These are phyloP conservation scores for Zootermopsis nevadensis DNA, from an alignment of 2,888 invertebrate species.

Conservation along the genomic window DNA sequence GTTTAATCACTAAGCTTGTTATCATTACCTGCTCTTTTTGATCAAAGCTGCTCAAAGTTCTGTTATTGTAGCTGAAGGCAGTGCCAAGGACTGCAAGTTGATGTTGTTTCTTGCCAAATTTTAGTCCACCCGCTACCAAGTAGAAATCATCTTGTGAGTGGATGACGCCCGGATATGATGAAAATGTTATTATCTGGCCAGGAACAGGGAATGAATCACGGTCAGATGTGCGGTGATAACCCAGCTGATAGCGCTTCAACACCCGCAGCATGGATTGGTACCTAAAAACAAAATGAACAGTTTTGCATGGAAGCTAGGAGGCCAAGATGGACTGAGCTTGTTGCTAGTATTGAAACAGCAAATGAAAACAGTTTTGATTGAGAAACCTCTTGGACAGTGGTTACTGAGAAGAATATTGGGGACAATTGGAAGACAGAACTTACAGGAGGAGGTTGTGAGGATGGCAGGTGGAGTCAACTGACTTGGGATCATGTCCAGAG, in stretches of 20 bases:
- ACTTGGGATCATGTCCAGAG: too few relatives aligned
- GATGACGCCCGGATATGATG: conserved; percentile 85
- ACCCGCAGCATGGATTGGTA: conserved; percentile 86
- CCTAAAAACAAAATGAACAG: conserved; percentile 61
- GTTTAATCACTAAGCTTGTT: too few relatives aligned
- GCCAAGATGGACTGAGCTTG: too few relatives aligned
- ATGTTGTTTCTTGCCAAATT: conserved; percentile 19
- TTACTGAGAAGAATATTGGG: too few relatives aligned
- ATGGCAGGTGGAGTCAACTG: too few relatives aligned
- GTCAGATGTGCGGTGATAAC: conserved; percentile 70
- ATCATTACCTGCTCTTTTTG: conserved; percentile 69
- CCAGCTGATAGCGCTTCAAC: conserved; percentile 85
- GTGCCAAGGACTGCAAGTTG: conserved; percentile 76
- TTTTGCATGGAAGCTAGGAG: not conserved
- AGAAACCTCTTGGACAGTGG: too few relatives aligned
- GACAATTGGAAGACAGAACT: too few relatives aligned
- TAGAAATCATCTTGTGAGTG: conserved; percentile 89
- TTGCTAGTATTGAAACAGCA: too few relatives aligned
- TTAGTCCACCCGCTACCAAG: conserved; percentile 66
- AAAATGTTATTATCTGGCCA: conserved; percentile 78
- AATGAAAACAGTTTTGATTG: too few relatives aligned
- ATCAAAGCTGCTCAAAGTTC: conserved; percentile 73
- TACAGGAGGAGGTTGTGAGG: too few relatives aligned
- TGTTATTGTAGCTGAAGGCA: conserved; percentile 79
- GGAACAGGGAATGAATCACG: conserved; percentile 70